phyloP scores from a whole-genome alignment of 2,888 invertebrate genomes.

The Salpingus planirostris region DNA sequence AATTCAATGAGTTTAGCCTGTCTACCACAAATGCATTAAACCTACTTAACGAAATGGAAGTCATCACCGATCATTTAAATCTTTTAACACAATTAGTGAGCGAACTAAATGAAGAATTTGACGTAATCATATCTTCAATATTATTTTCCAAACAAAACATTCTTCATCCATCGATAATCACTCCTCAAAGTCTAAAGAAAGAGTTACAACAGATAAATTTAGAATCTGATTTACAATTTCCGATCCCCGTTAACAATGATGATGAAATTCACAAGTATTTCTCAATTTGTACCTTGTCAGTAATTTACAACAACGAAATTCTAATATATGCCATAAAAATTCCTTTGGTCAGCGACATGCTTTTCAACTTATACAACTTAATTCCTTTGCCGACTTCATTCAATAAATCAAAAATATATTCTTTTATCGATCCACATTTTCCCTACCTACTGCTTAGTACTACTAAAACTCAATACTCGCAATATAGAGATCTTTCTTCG shows the following conservation, averaged over 20 bases:
- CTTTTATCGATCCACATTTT: constrained; percentile 6
- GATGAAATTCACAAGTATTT: constrained; percentile 5
- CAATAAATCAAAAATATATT: constrained; percentile 4
- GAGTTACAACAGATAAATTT: background rate
- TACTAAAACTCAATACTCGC: constrained; percentile 6
- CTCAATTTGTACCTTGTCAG: constrained; percentile 2
- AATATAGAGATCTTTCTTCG: background rate
- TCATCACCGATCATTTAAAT: background rate
- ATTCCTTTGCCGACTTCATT: background rate
- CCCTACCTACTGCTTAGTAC: constrained; percentile 10
- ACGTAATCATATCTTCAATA: constrained; percentile 5
- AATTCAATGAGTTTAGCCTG: background rate
- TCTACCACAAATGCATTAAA: background rate
- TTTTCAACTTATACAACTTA: background rate
- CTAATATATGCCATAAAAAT: constrained; percentile 8
- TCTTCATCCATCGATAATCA: constrained; percentile 6
- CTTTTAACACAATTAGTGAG: constrained; percentile 3
- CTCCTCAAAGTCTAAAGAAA: constrained; percentile 6
- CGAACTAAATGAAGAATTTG: constrained; percentile 3
- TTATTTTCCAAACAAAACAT: constrained; percentile 8
- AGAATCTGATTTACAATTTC: background rate
- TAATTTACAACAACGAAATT: constrained; percentile 6
- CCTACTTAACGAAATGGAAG: background rate
- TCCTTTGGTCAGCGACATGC: constrained; percentile 3
- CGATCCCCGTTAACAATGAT: background rate